Evolutionary conservation across 1,140 invertebrate species (phyloP).

Genomic region (Lycorma delicatula): DNA sequence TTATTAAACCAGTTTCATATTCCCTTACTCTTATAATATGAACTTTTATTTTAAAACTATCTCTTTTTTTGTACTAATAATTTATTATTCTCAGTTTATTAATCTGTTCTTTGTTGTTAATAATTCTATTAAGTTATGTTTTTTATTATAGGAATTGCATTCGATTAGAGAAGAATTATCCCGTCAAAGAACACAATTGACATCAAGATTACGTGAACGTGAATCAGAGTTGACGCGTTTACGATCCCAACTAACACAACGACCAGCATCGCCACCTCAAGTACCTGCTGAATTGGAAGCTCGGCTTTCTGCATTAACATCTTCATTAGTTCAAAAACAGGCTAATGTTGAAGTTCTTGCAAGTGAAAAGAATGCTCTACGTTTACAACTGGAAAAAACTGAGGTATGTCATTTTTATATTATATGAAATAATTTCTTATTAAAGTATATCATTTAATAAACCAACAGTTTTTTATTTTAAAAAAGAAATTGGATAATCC

Average conservation of each 20-base stretch:
- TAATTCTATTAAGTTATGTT: too few species aligned
- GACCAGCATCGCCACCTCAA: constrained; percentile 38
- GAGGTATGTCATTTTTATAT: constrained; percentile 45
- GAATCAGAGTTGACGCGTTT: constrained; percentile 53
- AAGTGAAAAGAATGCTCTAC: constrained; percentile 68
- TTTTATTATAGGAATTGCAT: constrained; percentile 46
- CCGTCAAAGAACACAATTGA: constrained; percentile 43
- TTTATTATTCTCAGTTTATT: too few species aligned
- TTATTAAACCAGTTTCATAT: background rate
- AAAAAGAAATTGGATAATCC: too few species aligned
- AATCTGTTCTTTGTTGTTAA: too few species aligned
- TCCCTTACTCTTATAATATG: too few species aligned
- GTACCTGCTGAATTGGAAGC: constrained; percentile 40
- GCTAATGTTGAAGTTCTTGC: constrained; percentile 64
- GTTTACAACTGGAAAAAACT: constrained; percentile 68
- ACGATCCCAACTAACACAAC: constrained; percentile 44
- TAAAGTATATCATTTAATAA: constrained; percentile 20
- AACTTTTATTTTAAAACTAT: too few species aligned
- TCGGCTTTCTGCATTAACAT: constrained; percentile 19
- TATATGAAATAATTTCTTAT: too few species aligned
- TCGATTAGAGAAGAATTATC: constrained; percentile 49
- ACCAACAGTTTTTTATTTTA: too few species aligned
- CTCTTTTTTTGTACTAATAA: too few species aligned
- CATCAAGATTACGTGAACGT: constrained; percentile 46
- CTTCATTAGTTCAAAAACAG: constrained; percentile 66